Evolutionary conservation across 2,888 invertebrate genomes (phyloP), one percentile per base, ranked within the genome.

Genomic region (Drosophila ochracea): DNA sequence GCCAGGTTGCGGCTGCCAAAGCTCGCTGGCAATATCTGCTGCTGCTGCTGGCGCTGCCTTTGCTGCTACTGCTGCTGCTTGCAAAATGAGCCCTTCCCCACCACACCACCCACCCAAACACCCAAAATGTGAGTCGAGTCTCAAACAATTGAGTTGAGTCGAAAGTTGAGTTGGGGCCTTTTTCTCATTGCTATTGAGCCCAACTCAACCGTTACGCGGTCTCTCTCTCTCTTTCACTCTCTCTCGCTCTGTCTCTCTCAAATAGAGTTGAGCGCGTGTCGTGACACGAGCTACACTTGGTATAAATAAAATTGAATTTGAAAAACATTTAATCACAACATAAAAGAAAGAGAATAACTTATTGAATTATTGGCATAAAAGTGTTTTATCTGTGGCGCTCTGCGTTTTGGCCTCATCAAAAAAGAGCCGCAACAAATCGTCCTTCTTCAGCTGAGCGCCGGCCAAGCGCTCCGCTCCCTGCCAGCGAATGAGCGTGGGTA

Each of bases 371-470:
- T 58, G 60, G 62, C 67, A 81, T 35, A 63, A 66, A 16, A 59
- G 49, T 6, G 57, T 70, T 0, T 7, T 57, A 11, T 70, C 66
- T 21, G 53, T 68, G 47, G 30, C 11, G 50, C 78, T 66, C 35
- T 74, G 53, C 21, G 13, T 5, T 31, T 75, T 53, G 4, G 74
- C 78, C 61, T 96, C 96, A 63, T 95, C 95, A 82, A 97, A 95
- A 76, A 97, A 93, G 95, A 97, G 95, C 83, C 96, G 94, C 3
- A 98, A 94, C 19, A 97, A 94, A 3, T 96, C 96, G 4, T 94
- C 89, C 60, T 97, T 96, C 64, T 94, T 94, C 86, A 96, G 96
- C 84, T 97, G 96, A 47, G 95, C 95, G 31, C 97, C 97, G 90
- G 96, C 96, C n/a, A 98, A 93, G 64, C 96, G 95, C 89, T 97